Conservation (phyloP, 2,888 invertebrate species). For the Drosophila koepferae region DNA sequence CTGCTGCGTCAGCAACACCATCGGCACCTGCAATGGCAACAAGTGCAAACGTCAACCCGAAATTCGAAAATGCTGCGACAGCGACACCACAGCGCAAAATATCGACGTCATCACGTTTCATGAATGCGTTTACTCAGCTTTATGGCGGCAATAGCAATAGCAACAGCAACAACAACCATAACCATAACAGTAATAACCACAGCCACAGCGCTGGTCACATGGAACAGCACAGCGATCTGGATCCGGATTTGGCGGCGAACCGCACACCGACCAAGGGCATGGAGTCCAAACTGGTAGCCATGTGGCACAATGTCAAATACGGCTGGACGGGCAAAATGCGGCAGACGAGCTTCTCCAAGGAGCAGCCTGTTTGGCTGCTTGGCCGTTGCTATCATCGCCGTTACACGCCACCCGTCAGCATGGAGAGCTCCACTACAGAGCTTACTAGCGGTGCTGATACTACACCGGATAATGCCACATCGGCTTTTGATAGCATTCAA, state of each 20-base stretch:
- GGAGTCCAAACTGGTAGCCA: constrained; percentile 92
- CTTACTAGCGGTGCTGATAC: constrained; percentile 58
- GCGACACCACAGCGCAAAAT: constrained; percentile 84
- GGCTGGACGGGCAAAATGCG: constrained; percentile 93
- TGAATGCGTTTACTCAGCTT: constrained; percentile 84
- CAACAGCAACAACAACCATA: constrained; percentile 17
- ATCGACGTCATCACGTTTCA: constrained; percentile 84
- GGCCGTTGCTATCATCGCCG: constrained; percentile 93
- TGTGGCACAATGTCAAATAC: constrained; percentile 97
- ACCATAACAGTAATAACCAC: constrained; percentile 14
- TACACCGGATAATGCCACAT: constrained; percentile 68
- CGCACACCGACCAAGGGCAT: constrained; percentile 87
- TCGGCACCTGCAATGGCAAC: constrained; percentile 9
- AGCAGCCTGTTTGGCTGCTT: constrained; percentile 94
- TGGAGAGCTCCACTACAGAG: constrained; percentile 85
- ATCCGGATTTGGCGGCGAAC: constrained; percentile 75
- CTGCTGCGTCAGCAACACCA: constrained; percentile 40
- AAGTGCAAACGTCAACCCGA: constrained; percentile 53
- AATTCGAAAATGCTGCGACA: constrained; percentile 56
- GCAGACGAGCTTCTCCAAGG: constrained; percentile 90
- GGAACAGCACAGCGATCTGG: constrained; percentile 55
- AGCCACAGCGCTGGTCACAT: constrained; percentile 47
- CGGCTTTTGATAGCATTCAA: constrained; percentile 75
- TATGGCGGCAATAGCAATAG: constrained; percentile 63
- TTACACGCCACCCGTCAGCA: constrained; percentile 87